A percentile compares a stretch with the other conserved stretches of the same genome.
phyloP scores from a whole-genome alignment of 2,797 vertebrate genomes.

The Enoplosus armatus region DNA sequence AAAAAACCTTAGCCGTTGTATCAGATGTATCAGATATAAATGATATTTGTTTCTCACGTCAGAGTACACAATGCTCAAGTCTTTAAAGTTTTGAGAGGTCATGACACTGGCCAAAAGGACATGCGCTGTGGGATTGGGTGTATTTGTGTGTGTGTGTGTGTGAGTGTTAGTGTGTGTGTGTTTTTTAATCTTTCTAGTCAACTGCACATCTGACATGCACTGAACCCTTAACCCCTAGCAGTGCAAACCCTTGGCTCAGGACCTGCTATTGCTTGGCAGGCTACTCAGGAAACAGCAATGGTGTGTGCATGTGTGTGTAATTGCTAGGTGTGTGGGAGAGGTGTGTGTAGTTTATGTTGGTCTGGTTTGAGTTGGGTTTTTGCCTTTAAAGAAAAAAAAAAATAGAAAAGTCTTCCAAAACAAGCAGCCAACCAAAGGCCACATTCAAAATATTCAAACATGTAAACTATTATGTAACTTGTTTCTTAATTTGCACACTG shows the following conservation, averaged over 20 bases:
- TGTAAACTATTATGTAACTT: constrained; percentile 5
- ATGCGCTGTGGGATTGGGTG: constrained; percentile 15
- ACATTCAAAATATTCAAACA: constrained; percentile 28
- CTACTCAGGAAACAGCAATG: constrained; percentile 59
- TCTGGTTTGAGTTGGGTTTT: constrained; percentile 47
- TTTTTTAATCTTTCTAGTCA: constrained; percentile 45
- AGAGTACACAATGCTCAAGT: constrained; percentile 26
- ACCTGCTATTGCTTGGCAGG: constrained; percentile 69
- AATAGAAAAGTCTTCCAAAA: constrained; percentile 28
- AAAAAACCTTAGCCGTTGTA: neutral
- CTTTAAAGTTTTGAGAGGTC: constrained; percentile 53
- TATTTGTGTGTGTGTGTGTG: constrained; percentile 15
- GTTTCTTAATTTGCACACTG: constrained; percentile 7
- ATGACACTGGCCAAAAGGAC: constrained; percentile 39
- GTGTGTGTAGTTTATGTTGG: constrained; percentile 42
- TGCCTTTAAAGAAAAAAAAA: constrained; percentile 21
- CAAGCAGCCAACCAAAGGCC: constrained; percentile 27
- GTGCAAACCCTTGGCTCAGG: constrained; percentile 65
- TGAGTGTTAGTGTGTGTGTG: constrained; percentile 24
- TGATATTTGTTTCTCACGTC: constrained; percentile 18
- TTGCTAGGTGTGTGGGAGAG: constrained; percentile 51
- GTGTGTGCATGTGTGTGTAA: constrained; percentile 45
- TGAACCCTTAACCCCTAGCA: constrained; percentile 67
- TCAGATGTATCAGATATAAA: constrained; percentile 34
- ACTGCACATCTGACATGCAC: constrained; percentile 56